Evolutionary conservation across 2,113 vertebrate species (phyloP), one percentile per base, ranked within the genome.

Genomic region (Hylia prasina): DNA sequence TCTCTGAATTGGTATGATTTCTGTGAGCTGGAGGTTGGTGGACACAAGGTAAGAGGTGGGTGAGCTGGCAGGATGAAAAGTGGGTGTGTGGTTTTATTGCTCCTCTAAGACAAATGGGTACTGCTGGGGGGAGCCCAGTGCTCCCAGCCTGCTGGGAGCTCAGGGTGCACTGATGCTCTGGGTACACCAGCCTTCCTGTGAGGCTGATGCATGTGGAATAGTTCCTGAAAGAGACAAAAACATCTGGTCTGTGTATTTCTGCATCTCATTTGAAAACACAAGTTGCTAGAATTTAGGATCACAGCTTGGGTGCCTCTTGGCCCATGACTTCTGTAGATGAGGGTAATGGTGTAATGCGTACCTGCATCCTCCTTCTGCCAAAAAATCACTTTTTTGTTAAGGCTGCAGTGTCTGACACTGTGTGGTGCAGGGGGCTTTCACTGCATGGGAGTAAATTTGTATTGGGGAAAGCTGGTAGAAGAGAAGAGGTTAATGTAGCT

Each of bases 401-500:
- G 80, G 73, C 66, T 70, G 51, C 47, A 11, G 48, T 76, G 42
- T 39, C 69, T 8, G 8, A 35, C 71, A 4, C 14, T 71, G 11
- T 45, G 77, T 69, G 81, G 40, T 20, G 14, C 28, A 48, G 28
- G 57, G 68, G 54, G 14, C 69, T 93, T 91, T 89, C 40, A 37
- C 28, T 91, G 27, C 75, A 60, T 31, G 48, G 50, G 89, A 94
- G 44, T 95, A 56, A 82, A 83, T 93, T 54, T 76, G 24, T 80
- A 69, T 82, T 93, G 37, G 50, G 73, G 80, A 88, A 91, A 92
- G 75, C 30, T 76, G 77, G 69, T 75, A 71, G 92, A 94, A 93
- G 69, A 91, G 96, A 95, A 94, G 72, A 95, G 93, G 91, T 96
- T 97, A 96, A 97, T 48, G 20, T 94, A 89, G 85, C 87, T 95